Conservation (phyloP, 2,888 invertebrate species). For the Eulithis testata region DNA sequence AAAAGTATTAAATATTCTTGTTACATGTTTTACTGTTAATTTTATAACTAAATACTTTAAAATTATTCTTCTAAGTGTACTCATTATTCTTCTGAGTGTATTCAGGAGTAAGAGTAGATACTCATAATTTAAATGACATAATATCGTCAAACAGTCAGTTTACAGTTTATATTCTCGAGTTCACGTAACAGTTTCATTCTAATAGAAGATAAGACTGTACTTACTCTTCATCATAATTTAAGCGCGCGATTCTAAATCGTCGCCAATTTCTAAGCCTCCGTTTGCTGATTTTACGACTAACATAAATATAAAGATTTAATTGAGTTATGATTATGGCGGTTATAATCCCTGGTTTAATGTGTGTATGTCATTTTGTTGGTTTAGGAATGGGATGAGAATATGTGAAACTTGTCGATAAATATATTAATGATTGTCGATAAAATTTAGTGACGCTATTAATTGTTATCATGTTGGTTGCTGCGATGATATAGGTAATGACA, state of each 20-base stretch:
- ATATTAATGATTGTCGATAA: no score
- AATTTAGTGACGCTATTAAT: no score
- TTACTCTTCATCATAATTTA: slow-evolving; percentile 20
- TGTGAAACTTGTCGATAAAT: slow-evolving; percentile 7
- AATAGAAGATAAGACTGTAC: slow-evolving; percentile 13
- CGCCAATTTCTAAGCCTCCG: slow-evolving; percentile 59
- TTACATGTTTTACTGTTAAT: no score
- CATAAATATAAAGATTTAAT: slow-evolving; percentile 83
- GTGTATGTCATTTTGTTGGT: slow-evolving; percentile 53
- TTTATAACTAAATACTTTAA: no score
- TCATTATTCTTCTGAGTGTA: no score
- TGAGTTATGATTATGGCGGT: slow-evolving; percentile 80
- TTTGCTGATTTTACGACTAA: slow-evolving; percentile 69
- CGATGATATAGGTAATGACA: no score
- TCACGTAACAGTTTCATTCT: not conserved
- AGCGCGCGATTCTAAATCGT: slow-evolving; percentile 32
- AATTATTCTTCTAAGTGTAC: no score
- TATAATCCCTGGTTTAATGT: slow-evolving; percentile 71
- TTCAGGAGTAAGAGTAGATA: no score
- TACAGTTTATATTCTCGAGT: not conserved
- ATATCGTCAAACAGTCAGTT: not conserved
- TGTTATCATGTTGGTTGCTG: no score
- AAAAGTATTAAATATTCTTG: no score
- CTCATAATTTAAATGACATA: no score
- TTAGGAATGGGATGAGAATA: slow-evolving; percentile 49